These are phyloP conservation scores for Parus major DNA, from an alignment of 2,113 vertebrate genomes.

Conservation along the genomic window DNA sequence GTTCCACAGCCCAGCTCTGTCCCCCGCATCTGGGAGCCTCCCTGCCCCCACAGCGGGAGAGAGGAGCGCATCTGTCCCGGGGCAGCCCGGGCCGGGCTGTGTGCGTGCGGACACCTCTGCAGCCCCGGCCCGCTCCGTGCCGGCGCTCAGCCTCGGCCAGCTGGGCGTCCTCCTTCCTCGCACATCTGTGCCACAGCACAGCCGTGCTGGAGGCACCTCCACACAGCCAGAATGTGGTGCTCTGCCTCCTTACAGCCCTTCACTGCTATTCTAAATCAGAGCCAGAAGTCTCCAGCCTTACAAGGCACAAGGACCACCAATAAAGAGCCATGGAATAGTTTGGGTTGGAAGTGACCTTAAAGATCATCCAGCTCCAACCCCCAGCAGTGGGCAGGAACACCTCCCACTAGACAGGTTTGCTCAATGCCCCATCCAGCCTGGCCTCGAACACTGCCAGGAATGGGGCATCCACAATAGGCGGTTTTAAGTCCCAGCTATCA, in stretches of 20 bases:
- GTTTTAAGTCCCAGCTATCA: background rate
- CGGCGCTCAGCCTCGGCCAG: background rate
- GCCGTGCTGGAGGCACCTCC: accelerated
- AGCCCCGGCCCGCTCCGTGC: background rate
- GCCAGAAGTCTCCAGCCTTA: background rate
- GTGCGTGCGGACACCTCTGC: background rate
- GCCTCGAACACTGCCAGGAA: background rate
- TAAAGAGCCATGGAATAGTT: background rate
- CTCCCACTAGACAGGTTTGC: background rate
- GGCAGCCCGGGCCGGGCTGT: background rate
- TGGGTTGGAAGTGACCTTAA: background rate
- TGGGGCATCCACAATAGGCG: accelerated
- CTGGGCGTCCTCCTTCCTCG: background rate
- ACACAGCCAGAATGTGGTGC: accelerated
- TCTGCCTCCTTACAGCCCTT: background rate
- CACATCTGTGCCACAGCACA: accelerated
- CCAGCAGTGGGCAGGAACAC: background rate
- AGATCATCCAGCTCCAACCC: background rate
- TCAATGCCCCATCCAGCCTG: background rate
- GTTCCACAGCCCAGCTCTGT: background rate
- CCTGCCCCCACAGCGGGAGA: background rate
- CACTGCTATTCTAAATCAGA: background rate
- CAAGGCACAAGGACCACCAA: background rate
- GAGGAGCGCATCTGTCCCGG: background rate
- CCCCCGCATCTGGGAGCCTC: background rate